A percentile compares a stretch with the other conserved stretches of the same genome.
These are phyloP conservation scores for Miltochrista miniata DNA, from an alignment of 2,888 invertebrate genomes.

Conservation along the genomic window DNA sequence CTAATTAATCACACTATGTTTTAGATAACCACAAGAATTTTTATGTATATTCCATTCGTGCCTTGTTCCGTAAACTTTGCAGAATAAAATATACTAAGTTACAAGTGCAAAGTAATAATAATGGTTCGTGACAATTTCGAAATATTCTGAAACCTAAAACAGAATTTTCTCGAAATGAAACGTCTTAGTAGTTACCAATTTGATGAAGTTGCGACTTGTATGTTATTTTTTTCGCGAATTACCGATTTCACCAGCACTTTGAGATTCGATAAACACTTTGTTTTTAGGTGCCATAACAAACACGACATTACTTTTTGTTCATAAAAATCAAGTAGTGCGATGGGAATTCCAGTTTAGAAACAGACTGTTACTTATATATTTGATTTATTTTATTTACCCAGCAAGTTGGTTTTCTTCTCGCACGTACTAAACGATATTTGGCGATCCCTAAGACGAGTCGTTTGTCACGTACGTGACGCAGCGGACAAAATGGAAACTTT, in stretches of 20 bases:
- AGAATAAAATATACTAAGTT: too few species aligned
- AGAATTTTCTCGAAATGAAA: too few species aligned
- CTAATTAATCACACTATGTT: too few species aligned
- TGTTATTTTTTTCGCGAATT: not conserved
- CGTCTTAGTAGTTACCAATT: too few species aligned
- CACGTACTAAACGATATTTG: conserved; percentile 84
- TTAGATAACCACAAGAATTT: too few species aligned
- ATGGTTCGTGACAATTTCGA: too few species aligned
- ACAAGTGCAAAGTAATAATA: too few species aligned
- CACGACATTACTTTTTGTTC: conserved; percentile 29
- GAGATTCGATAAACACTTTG: conserved; percentile 28
- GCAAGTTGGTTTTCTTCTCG: conserved; percentile 76
- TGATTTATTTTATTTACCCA: conserved; percentile 83
- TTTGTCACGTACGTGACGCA: conserved; percentile 82
- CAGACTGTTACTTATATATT: conserved; percentile 77
- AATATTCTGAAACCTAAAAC: too few species aligned
- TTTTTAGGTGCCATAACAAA: conserved; percentile 29
- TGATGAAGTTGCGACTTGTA: too few species aligned
- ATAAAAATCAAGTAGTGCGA: conserved; percentile 50
- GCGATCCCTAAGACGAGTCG: conserved; percentile 82
- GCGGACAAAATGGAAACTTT: conserved; percentile 77
- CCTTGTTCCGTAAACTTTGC: too few species aligned
- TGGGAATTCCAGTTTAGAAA: conserved; percentile 66
- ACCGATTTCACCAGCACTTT: conserved; percentile 14
- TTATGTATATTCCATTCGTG: too few species aligned